phyloP scores from a whole-genome alignment of 1,140 invertebrate species.

The Alviniconcha marisindica region DNA sequence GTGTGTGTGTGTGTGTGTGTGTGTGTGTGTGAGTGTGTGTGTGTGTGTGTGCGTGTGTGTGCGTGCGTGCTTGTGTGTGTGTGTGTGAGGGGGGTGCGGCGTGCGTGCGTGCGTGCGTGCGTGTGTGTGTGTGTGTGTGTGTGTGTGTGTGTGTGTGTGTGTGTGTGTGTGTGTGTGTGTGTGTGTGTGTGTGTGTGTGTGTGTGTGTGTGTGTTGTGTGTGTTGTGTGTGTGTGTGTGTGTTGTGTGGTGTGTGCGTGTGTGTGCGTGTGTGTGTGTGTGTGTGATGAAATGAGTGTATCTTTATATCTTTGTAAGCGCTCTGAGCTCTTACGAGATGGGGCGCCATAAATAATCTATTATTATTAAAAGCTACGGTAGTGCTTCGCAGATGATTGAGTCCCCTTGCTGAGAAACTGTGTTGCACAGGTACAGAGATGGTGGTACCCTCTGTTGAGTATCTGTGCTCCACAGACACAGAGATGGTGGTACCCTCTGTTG shows the following conservation, averaged over 20 bases:
- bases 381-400: no score
- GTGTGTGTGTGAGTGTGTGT: conserved; percentile 23
- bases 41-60: conserved; percentile 11
- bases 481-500: no score
- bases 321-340: no score
- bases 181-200: conserved; percentile 27
- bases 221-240: not conserved
- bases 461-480: no score
- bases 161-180: conserved; percentile 9
- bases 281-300: no score
- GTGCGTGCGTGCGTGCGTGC: not conserved
- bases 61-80: not conserved
- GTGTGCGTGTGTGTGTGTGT: not conserved
- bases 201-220: conserved; percentile 8
- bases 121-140: not conserved
- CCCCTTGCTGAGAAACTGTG: no score
- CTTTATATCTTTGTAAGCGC: no score
- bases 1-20: not conserved
- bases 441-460: no score
- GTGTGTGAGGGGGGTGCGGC: not conserved
- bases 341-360: no score
- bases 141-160: not conserved
- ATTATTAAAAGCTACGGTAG: no score
- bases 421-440: no score
- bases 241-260: not conserved